phyloP scores from a whole-genome alignment of 2,113 vertebrate species.

The Marcusenius ussheri region DNA sequence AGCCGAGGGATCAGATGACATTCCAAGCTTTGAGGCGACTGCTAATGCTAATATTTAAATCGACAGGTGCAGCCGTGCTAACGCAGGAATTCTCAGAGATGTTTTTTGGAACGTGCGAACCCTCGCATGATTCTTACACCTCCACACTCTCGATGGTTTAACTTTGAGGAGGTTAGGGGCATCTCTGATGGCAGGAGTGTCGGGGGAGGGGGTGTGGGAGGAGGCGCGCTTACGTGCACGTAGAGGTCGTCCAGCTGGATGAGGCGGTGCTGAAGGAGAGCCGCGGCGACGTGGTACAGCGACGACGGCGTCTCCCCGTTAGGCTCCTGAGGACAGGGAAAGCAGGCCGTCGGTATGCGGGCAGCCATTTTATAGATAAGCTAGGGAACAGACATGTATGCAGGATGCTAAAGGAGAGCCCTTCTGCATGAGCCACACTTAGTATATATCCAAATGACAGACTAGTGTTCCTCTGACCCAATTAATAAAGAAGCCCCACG shows the following conservation, averaged over 20 bases:
- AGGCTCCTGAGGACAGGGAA: slow-evolving; percentile 70
- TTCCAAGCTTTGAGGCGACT: not conserved
- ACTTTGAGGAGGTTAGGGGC: not conserved
- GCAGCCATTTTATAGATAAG: not conserved
- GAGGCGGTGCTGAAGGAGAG: slow-evolving; percentile 89
- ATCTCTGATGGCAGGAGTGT: not conserved
- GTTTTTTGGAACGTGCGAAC: not conserved
- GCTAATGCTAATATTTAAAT: not conserved
- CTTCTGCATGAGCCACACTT: not conserved
- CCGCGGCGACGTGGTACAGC: slow-evolving; percentile 91
- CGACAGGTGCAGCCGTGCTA: not conserved
- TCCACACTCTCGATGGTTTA: not conserved
- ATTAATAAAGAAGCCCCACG: not conserved
- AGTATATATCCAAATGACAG: not conserved
- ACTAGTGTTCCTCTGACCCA: not conserved
- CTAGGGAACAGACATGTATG: not conserved
- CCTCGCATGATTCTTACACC: not conserved
- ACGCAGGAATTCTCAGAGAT: not conserved
- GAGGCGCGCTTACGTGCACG: slow-evolving; percentile 78
- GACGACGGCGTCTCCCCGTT: slow-evolving; percentile 92
- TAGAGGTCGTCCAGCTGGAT: slow-evolving; percentile 96
- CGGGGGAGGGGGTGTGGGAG: not conserved
- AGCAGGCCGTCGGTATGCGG: not conserved
- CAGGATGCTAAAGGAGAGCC: not conserved
- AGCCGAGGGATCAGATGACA: not conserved